phyloP scores from a whole-genome alignment of 2,888 invertebrate genomes.

The Buathra laborator region DNA sequence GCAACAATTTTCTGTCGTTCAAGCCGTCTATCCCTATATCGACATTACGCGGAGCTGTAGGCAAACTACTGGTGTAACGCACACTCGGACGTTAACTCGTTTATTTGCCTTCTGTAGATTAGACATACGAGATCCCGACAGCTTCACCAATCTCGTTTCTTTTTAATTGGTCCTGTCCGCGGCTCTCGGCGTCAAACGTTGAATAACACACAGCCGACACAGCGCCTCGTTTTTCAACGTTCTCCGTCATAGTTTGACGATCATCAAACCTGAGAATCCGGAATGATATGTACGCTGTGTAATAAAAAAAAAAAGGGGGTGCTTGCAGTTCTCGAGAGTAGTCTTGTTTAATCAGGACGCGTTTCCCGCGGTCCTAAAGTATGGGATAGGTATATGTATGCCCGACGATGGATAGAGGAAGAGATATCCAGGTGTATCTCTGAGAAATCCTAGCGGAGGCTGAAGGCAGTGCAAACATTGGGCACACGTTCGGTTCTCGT shows the following conservation, averaged over 20 bases:
- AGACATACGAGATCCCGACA: too few species aligned
- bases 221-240: constrained; percentile 20
- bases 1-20: constrained; percentile 71
- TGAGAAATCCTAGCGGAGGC: constrained; percentile 5
- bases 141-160: not conserved
- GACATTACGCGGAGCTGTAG: not conserved
- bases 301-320: constrained; percentile 54
- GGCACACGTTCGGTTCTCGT: not conserved
- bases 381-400: not conserved
- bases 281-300: constrained; percentile 42
- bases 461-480: not conserved
- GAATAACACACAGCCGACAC: constrained; percentile 33
- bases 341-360: constrained; percentile 57
- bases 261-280: constrained; percentile 52
- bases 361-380: constrained; percentile 36
- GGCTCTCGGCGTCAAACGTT: constrained; percentile 26
- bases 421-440: constrained; percentile 39
- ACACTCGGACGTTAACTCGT: too few species aligned
- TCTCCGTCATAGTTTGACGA: constrained; percentile 57
- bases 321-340: constrained; percentile 15
- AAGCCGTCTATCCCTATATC: constrained; percentile 27
- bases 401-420: not conserved
- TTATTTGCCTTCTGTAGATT: too few species aligned
- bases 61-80: not conserved
- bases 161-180: constrained; percentile 61